Conservation (phyloP, 2,797 vertebrate species). For the Pyrocephalus nanus region DNA sequence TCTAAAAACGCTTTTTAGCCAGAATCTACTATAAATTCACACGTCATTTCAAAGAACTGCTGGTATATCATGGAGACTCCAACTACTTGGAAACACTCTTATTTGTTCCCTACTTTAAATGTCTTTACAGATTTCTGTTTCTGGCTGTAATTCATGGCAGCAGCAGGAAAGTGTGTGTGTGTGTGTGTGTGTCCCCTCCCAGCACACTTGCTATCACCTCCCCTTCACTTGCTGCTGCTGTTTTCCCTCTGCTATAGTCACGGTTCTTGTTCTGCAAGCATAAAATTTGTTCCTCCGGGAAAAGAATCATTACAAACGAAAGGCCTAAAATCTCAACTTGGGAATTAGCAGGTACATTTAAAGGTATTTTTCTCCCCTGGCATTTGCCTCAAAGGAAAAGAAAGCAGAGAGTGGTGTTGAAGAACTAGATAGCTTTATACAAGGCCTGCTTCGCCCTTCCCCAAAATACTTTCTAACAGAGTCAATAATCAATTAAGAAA, state of each 20-base stretch:
- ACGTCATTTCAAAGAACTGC: constrained; percentile 24
- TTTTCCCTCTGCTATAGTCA: not conserved
- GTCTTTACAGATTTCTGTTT: not conserved
- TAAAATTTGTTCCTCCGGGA: not conserved
- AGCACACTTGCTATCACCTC: not conserved
- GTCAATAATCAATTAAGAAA: not conserved
- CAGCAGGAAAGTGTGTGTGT: not conserved
- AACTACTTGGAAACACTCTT: not conserved
- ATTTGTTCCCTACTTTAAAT: not conserved
- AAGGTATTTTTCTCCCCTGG: not conserved
- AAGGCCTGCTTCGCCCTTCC: not conserved
- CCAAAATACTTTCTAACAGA: not conserved
- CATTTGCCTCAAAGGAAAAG: not conserved
- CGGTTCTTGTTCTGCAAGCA: not conserved
- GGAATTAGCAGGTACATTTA: not conserved
- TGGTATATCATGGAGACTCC: not conserved
- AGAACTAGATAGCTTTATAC: not conserved
- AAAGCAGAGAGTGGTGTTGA: not conserved
- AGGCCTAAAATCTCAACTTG: not conserved
- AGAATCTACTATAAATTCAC: constrained; percentile 25
- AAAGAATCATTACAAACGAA: not conserved
- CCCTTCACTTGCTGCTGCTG: not conserved
- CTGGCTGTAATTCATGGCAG: not conserved
- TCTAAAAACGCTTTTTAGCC: constrained; percentile 8
- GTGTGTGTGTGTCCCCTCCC: not conserved